Evolutionary conservation across 2,113 vertebrate genomes (phyloP), one percentile per base, ranked within the genome.

Genomic region (Zonotrichia leucophrys): DNA sequence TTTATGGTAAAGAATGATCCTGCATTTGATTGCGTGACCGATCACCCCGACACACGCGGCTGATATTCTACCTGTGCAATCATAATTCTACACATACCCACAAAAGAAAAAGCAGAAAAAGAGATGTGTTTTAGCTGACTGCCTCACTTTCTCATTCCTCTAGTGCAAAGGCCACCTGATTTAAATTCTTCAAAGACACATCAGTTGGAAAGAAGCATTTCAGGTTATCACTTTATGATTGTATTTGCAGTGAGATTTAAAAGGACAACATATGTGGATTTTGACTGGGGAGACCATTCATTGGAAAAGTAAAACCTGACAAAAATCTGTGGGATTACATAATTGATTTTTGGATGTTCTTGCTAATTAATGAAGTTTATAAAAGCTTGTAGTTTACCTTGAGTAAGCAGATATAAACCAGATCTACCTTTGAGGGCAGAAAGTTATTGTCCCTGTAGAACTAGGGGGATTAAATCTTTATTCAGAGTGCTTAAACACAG

Each of bases 1-100:
- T 92, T 93, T 84, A 86, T 83, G 44, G 27, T 88, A 93, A 95
- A 89, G 91, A 94, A 92, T 79, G 86, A 90, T 94, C 81, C 91
- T 92, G 63, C 62, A 91, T 84, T 95, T 95, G 89, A 88, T 92
- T 96, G 55, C 15, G 52, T 85, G 80, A 96, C 78, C 8, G 17
- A 91, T 87, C 49, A 70, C 66, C 49, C 60, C 44, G 70, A 90
- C 68, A 27, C 59, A 53, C 10, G 25, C 25, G 23, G 78, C 83
- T 93, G 79, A 79, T 90, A 94, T 74, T 95, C 78, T 30, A 89
- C 84, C 79, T 83, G 60, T 50, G 66, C 77, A 86, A 90, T 88
- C 77, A 91, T 72, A 93, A 82, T 85, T 94, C 93, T 64, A 63
- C 87, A 77, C 0, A 0, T 30, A 37, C 70, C 0, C 0, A 83